phyloP scores from a whole-genome alignment of 2,113 vertebrate species.

The Synchiropus splendidus region DNA sequence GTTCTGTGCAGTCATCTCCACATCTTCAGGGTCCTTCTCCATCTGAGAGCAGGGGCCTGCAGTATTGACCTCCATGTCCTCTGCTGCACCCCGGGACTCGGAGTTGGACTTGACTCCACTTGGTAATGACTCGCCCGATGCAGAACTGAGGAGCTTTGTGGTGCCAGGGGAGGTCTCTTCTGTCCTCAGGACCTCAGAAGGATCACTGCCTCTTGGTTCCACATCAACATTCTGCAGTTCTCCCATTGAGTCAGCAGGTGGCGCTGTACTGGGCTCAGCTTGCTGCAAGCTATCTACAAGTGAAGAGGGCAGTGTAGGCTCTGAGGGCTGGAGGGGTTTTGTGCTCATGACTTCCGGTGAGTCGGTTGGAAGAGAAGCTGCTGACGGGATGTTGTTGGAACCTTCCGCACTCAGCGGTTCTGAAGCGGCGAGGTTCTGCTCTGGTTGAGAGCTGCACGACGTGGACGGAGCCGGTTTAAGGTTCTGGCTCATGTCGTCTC shows the following conservation, averaged over 20 bases:
- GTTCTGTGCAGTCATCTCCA: conserved; percentile 31
- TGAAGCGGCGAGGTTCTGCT: conserved; percentile 23
- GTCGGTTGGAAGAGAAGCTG: conserved; percentile 21
- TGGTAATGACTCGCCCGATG: conserved; percentile 26
- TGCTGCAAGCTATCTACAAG: conserved; percentile 22
- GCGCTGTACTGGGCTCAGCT: conserved; percentile 1
- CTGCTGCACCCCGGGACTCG: conserved; percentile 22
- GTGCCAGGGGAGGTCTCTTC: conserved; percentile 29
- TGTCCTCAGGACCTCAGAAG: conserved; percentile 14
- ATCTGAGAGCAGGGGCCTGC: conserved; percentile 40
- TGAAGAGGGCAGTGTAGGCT: conserved; percentile 5
- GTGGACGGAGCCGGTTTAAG: conserved; percentile 25
- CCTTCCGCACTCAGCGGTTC: conserved; percentile 36
- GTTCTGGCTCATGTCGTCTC: conserved; percentile 12
- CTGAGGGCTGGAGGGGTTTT: conserved; percentile 26
- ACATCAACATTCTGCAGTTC: conserved; percentile 18
- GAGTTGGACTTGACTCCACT: conserved; percentile 11
- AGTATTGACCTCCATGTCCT: conserved; percentile 36
- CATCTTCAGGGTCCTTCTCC: conserved; percentile 36
- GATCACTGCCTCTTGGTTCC: conserved; percentile 19
- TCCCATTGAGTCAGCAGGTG: conserved; percentile 28
- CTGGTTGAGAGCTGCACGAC: no score
- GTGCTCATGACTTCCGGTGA: conserved; percentile 5
- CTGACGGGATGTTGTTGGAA: conserved; percentile 21
- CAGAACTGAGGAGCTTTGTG: conserved; percentile 22